Base-by-base conservation (phyloP, 1,140 invertebrate genomes). In the Mactra quadrangularis region DNA sequence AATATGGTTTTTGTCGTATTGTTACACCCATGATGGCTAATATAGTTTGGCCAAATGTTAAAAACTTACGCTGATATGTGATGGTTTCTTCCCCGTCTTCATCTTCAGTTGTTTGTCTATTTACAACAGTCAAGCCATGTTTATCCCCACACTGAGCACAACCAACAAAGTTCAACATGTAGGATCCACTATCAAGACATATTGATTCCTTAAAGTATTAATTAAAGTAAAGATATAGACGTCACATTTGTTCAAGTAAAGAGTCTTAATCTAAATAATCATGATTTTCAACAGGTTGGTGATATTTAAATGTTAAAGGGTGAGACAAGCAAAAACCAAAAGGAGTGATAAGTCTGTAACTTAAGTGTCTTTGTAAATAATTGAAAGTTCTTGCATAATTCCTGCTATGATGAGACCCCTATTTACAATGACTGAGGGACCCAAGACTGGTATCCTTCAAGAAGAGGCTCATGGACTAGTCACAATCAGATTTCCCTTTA, bases 181-280 rank as follows among this genome's bases (percentile, higher is more conserved):
- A 87, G 15, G 86, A 87, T 19, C 86, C 86, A 70, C 60, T 83
- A 27, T 87, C 86, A 19, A 87, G 35, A 53, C 86, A 87, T 31
- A 87, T 35, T 19, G 75, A 74, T 7, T 84, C 87, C 85, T 86
- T 53, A 25, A 53, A 22, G 62, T 19, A 64, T n/a, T 22, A 53
- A 47, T 50, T 68, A 68, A 59, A 35, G 15, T 31, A 64, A 9
- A 45, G 25, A 47, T 22, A n/a, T n/a, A n/a, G n/a, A 17, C 31
- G 22, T n/a, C n/a, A 50, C 1, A n/a, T 3, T n/a, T 53, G 15
- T 38, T 72, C 1, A 19, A 22, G 27, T 22, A 72, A 17, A 15
- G 1, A 22, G 2, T 27, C 38, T 15, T 27, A 25, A 38, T 31
- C 47, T 50, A 50, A 38, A 1, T 1, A 52, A 3, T 53, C 15